These are phyloP conservation scores for Spicauda simplicius DNA, from an alignment of 2,888 invertebrate genomes.

Conservation along the genomic window DNA sequence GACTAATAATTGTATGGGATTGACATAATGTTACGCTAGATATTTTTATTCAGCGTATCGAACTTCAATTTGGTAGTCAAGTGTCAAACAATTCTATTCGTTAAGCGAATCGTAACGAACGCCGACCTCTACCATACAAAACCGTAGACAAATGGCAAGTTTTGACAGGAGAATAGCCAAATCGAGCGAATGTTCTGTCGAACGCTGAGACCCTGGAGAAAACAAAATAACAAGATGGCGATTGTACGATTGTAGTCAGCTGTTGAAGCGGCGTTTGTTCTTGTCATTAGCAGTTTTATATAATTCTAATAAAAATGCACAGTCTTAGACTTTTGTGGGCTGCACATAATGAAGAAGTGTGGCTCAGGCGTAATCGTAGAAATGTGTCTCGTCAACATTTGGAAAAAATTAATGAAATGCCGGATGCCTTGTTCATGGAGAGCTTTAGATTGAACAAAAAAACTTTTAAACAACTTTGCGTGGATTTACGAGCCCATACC, in stretches of 20 bases:
- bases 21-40: background rate
- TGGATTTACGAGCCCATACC: constrained; percentile 2
- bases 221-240: background rate
- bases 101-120: background rate
- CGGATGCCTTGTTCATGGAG: background rate
- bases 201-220: background rate
- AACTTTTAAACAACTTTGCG: background rate
- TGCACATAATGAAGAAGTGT: background rate
- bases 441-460: constrained; percentile 1
- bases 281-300: background rate
- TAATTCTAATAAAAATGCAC: background rate
- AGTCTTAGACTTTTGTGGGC: too few relatives aligned
- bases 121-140: background rate
- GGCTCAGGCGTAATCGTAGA: background rate
- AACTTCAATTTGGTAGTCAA: background rate
- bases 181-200: background rate
- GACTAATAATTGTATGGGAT: background rate
- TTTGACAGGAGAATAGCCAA: background rate
- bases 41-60: background rate
- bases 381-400: background rate
- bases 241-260: background rate
- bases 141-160: background rate
- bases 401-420: background rate
- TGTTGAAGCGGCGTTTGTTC: background rate
- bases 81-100: background rate